Conservation (phyloP, 2,113 vertebrate genomes). For the Dasyprocta punctata region DNA sequence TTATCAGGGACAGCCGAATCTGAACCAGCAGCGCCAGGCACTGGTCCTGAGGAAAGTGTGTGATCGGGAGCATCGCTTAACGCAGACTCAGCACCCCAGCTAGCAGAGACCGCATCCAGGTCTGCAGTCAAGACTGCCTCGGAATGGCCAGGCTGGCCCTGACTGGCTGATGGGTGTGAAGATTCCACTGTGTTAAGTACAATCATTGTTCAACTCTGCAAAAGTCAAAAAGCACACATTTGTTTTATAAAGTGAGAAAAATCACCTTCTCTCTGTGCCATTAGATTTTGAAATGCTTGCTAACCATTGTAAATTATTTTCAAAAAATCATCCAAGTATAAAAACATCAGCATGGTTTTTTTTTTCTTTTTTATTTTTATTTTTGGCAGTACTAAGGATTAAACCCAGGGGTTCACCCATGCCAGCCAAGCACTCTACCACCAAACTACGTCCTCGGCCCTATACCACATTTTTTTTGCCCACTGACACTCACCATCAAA, state of each 20-base stretch:
- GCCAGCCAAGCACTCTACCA: not conserved
- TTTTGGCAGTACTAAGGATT: not conserved
- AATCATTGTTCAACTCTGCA: constrained; percentile 98
- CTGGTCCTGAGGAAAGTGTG: no score
- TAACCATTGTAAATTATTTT: not conserved
- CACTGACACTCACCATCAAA: not conserved
- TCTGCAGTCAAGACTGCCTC: constrained; percentile 91
- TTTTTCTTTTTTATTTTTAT: no score
- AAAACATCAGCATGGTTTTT: no score
- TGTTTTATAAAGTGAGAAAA: no score
- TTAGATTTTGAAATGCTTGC: not conserved
- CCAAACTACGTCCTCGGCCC: not conserved
- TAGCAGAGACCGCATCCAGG: constrained; percentile 92
- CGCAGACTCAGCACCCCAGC: constrained; percentile 90
- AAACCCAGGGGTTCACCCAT: not conserved
- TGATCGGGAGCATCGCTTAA: constrained; percentile 56
- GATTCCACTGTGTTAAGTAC: constrained; percentile 97
- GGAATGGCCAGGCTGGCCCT: constrained; percentile 83
- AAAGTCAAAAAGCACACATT: constrained; percentile 63
- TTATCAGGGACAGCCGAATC: no score
- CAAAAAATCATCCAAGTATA: constrained; percentile 33
- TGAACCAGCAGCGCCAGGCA: no score
- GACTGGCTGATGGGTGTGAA: constrained; percentile 88
- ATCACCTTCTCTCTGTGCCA: not conserved
- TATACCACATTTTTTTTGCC: not conserved